Evolutionary conservation across 2,113 vertebrate genomes (phyloP).

Genomic region (Spilogale gracilis): DNA sequence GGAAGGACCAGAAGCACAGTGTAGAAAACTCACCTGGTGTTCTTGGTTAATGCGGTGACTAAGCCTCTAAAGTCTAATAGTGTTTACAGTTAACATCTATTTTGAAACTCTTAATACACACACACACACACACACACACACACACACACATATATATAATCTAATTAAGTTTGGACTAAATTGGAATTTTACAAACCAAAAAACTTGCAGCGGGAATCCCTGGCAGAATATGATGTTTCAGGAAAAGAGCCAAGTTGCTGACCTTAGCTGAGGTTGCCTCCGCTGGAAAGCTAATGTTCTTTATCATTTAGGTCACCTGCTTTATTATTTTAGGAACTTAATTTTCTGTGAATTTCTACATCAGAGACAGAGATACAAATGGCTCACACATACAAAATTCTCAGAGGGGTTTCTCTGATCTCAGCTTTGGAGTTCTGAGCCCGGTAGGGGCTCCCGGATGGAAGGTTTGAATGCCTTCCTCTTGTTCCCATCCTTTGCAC

Average conservation of each 20-base stretch:
- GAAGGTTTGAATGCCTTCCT: not conserved
- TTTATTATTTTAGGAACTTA: constrained; percentile 48
- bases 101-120: not conserved
- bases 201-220: not conserved
- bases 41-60: not conserved
- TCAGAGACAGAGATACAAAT: not conserved
- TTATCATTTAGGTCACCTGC: not conserved
- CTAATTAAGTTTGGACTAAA: not conserved
- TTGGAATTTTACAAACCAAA: constrained; percentile 24
- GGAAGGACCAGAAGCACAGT: not conserved
- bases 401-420: constrained; percentile 10
- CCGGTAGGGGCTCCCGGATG: not conserved
- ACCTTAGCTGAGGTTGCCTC: not conserved
- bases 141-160: not conserved
- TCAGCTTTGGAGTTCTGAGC: constrained; percentile 35
- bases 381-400: not conserved
- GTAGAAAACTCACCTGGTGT: not conserved
- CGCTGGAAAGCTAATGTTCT: not conserved
- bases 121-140: too few relatives aligned
- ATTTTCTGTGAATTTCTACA: constrained; percentile 38
- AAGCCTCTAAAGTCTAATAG: not conserved
- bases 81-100: constrained; percentile 22
- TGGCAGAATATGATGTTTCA: not conserved
- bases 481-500: not conserved
- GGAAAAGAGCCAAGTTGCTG: not conserved